These are phyloP conservation scores for Orius laevigatus DNA, from an alignment of 1,140 invertebrate species.

Conservation along the genomic window DNA sequence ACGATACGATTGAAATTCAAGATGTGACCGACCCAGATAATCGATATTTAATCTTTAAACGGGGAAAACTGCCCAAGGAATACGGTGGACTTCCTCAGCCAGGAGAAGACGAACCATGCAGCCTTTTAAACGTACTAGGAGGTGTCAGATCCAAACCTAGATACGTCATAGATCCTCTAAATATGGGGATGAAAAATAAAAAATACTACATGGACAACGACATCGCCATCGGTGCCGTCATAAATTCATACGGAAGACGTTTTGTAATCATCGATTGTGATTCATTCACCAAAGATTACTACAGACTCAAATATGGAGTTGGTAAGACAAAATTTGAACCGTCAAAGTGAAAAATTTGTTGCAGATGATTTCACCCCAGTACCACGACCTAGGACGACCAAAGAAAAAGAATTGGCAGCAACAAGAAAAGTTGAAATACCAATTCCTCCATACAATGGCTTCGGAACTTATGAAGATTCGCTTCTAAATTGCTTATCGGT, in stretches of 20 bases:
- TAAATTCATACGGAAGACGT: conserved; percentile 63
- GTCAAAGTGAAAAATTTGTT: conserved; percentile 19
- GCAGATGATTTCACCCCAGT: conserved; percentile 32
- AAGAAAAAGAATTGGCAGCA: conserved; percentile 8
- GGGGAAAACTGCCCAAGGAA: conserved; percentile 60
- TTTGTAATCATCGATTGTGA: conserved; percentile 74
- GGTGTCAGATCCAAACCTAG: conserved; percentile 34
- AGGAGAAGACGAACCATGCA: conserved; percentile 39
- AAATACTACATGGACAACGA: conserved; percentile 56
- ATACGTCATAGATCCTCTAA: conserved; percentile 40
- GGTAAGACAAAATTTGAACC: conserved; percentile 24
- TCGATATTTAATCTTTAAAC: conserved; percentile 36
- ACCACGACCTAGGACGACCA: conserved; percentile 14
- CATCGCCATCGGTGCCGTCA: conserved; percentile 57
- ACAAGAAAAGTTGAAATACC: conserved; percentile 21
- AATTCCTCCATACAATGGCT: conserved; percentile 76
- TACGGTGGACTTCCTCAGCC: conserved; percentile 34
- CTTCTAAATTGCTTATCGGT: conserved; percentile 50
- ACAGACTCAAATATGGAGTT: conserved; percentile 40
- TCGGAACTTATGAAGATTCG: conserved; percentile 72
- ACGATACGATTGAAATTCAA: conserved; percentile 79
- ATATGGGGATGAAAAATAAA: conserved; percentile 29
- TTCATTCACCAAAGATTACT: conserved; percentile 73
- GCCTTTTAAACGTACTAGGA: conserved; percentile 55
- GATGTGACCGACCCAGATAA: conserved; percentile 34